Conservation (phyloP, 1,140 invertebrate genomes). For the Drosophila ambigua region DNA sequence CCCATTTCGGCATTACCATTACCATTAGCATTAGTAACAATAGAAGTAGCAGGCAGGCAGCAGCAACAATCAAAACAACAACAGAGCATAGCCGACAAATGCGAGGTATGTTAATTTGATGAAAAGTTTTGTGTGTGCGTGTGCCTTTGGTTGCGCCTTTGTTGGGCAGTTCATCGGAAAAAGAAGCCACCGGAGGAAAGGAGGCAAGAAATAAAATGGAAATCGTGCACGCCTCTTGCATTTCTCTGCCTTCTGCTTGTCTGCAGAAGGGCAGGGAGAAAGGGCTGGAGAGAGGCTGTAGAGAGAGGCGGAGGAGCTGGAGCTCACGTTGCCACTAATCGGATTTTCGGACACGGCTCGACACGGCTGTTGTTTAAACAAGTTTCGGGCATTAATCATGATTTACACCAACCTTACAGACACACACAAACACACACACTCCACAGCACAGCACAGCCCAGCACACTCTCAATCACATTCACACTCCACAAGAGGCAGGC, state of each 20-base stretch:
- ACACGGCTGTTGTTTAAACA: conserved; percentile 76
- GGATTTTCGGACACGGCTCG: conserved; percentile 77
- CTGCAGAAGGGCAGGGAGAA: conserved; percentile 20
- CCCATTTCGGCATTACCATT: conserved; percentile 36
- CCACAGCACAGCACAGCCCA: background rate
- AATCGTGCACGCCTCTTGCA: conserved; percentile 63
- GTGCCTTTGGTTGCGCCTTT: conserved; percentile 56
- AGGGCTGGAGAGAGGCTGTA: too few relatives aligned
- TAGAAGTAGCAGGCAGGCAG: conserved; percentile 19
- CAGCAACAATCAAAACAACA: conserved; percentile 37
- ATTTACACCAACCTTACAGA: conserved; percentile 59
- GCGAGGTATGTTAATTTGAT: conserved; percentile 72
- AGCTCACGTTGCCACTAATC: conserved; percentile 72
- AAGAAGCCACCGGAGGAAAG: conserved; percentile 33
- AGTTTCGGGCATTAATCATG: conserved; percentile 79
- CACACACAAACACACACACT: conserved; percentile 16
- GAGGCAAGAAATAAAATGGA: conserved; percentile 59
- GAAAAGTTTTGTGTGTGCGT: conserved; percentile 65
- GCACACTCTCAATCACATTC: conserved; percentile 33
- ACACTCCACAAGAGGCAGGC: conserved; percentile 10
- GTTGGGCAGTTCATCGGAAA: conserved; percentile 67
- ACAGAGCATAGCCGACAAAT: conserved; percentile 55
- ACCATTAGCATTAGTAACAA: conserved; percentile 27
- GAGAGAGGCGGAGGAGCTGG: conserved; percentile 21
- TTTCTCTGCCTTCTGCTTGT: conserved; percentile 38